Base-by-base conservation (phyloP, 2,113 vertebrate genomes). In the Pollachius pollachius region DNA sequence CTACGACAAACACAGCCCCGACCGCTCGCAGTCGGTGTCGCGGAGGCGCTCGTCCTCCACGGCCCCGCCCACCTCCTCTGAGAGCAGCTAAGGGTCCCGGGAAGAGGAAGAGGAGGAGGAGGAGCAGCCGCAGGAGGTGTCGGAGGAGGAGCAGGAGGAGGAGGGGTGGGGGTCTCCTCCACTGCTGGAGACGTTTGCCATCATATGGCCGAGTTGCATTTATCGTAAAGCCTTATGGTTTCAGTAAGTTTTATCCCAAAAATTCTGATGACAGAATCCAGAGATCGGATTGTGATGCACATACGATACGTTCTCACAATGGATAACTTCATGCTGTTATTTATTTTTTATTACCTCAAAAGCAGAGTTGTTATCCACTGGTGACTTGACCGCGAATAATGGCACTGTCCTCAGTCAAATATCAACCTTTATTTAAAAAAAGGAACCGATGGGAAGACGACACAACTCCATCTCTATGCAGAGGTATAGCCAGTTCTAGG, bases 171-270 rank as follows among this genome's bases (percentile, higher is more conserved):
- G 16, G 54, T 17, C 86, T 89, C 88, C 89, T 94, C 93, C 92
- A 48, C 41, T 48, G 92, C 89, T 91, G 93, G 92, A 94, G 94
- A 95, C 94, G 95, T 94, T 96, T 94, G 96, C 97, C 97, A 98
- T 98, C 95, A 97, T 97, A 98, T 99, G 96, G 97, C 96, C 94
- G 93, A 96, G 95, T 96, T 96, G 95, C 96, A 96, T 97, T 95
- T 97, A 98, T 97, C 96, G 96, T 96, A 98, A 99, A 98, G 95
- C 97, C 97, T 95, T 97, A 97, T 93, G 94, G 94, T 97, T 97
- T 97, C 96, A 96, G 95, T 93, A 94, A 95, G 94, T 80, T 94
- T 96, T 96, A 94, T 95, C 94, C 94, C 54, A 57, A 57, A 91
- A 94, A 94, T 98, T 98, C 96, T 97, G 96, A 96, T 97, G 89